Conservation (phyloP, 2,888 invertebrate genomes). For the Volucella inanis region DNA sequence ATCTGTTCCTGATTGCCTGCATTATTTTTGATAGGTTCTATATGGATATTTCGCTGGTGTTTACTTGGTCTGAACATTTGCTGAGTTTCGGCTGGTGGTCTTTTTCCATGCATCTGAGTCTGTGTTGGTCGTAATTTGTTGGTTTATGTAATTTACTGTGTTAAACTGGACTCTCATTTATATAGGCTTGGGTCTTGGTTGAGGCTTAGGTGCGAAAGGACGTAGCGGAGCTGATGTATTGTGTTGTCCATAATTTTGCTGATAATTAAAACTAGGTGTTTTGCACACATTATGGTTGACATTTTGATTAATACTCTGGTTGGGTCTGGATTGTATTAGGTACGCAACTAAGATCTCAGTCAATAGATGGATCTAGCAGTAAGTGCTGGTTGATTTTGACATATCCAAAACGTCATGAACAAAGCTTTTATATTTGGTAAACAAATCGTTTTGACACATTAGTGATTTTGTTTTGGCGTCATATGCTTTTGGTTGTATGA, state of each 20-base stretch:
- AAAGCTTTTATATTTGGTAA: too few relatives aligned
- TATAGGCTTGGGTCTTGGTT: constrained; percentile 2
- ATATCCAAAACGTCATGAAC: too few relatives aligned
- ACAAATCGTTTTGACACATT: too few relatives aligned
- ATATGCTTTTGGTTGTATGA: too few relatives aligned
- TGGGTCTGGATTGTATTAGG: neutral
- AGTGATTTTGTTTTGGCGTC: too few relatives aligned
- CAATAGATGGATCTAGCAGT: too few relatives aligned
- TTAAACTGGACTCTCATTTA: constrained; percentile 9
- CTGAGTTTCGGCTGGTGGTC: constrained; percentile 12
- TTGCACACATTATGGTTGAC: neutral
- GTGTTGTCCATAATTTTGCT: neutral
- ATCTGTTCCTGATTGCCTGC: neutral
- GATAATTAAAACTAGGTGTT: neutral
- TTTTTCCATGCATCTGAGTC: constrained; percentile 7
- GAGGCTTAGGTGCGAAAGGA: constrained; percentile 2
- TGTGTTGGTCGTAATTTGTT: too few relatives aligned
- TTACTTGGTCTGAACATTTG: neutral
- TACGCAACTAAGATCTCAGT: too few relatives aligned
- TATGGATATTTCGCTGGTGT: constrained; percentile 10
- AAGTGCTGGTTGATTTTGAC: too few relatives aligned
- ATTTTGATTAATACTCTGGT: neutral
- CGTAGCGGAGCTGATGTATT: constrained; percentile 3
- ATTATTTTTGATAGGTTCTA: constrained; percentile 8
- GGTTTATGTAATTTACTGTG: constrained; percentile 30